Base-by-base conservation (phyloP, 2,797 vertebrate species). In the Triplophysa yarkandensis region DNA sequence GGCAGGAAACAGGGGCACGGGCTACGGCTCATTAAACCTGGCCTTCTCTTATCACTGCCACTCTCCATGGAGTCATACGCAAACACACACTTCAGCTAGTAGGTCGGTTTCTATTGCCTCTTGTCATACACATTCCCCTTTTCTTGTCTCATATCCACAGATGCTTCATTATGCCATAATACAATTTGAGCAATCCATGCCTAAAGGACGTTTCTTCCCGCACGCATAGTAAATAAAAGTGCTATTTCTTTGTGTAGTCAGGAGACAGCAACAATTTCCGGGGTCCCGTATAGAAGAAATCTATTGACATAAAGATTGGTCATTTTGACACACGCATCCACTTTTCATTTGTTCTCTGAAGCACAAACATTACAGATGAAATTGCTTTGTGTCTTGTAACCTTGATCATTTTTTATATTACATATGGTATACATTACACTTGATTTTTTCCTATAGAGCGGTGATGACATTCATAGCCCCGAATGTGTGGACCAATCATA, bases 401-500 rank as follows among this genome's bases (percentile, higher is more conserved):
- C 62, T 67, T 36, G 57, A 28, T 67, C 52, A 67, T 48, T 67
- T 44, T 57, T 66, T 32, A 23, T 55, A 30, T 65, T 58, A 34
- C 28, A 66, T n/a, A 32, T 11, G 16, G 19, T 46, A 21, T 39
- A 50, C 32, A 64, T 16, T 66, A 32, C 32, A 57, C 50, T n/a
- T 57, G 6, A n/a, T 11, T 8, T 43, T 57, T 46, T 66, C 52
- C 7, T 50, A 46, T 16, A 55, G 25, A 13, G 9, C 28, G 21
- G 60, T 0, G 30, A 21, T 13, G n/a, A 34, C 32, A 68, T 76
- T 43, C 9, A 6, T 2, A 50, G n/a, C 6, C 57, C 25, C 9
- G 19, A 25, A 83, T 86, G 87, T 87, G 86, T 85, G 77, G 83
- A 86, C 88, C 88, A 87, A 88, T 88, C 88, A 90, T 87, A 84